A percentile compares a stretch with the other conserved stretches of the same genome.
Conservation (phyloP, 2,113 vertebrate genomes). For the Chunga burmeisteri region DNA sequence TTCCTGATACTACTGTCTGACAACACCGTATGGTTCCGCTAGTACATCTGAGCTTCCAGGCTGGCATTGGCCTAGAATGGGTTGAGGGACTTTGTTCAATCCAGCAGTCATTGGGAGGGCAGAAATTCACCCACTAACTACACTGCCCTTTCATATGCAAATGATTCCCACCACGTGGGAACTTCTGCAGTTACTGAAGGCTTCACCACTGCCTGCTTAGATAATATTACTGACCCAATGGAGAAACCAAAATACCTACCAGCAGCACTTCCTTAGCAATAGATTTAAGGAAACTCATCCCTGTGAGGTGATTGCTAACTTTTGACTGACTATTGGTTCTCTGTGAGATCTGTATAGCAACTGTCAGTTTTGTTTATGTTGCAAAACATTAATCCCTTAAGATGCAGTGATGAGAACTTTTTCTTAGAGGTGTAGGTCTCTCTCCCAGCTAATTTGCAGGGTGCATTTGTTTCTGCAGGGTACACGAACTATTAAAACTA, state of each 20-base stretch:
- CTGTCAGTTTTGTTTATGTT: not conserved
- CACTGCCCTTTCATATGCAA: not conserved
- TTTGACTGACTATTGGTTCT: not conserved
- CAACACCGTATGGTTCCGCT: not conserved
- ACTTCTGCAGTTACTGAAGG: not conserved
- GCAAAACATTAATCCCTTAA: not conserved
- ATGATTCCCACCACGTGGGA: not conserved
- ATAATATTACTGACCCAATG: rapidly evolving
- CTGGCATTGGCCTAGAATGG: not conserved
- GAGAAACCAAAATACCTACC: not conserved
- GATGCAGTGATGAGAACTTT: not conserved
- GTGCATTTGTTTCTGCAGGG: not conserved
- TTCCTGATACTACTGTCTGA: not conserved
- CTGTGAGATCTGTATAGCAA: not conserved
- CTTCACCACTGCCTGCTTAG: not conserved
- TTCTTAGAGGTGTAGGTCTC: not conserved
- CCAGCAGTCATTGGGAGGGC: not conserved
- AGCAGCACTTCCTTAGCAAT: not conserved
- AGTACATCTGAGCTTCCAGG: not conserved
- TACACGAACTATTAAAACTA: not conserved
- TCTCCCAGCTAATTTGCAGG: not conserved
- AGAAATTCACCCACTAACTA: not conserved
- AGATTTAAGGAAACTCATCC: not conserved
- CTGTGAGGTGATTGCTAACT: not conserved
- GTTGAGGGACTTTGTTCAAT: not conserved